These are phyloP conservation scores for Lomographa bimaculata DNA, from an alignment of 2,888 invertebrate genomes.

Conservation along the genomic window DNA sequence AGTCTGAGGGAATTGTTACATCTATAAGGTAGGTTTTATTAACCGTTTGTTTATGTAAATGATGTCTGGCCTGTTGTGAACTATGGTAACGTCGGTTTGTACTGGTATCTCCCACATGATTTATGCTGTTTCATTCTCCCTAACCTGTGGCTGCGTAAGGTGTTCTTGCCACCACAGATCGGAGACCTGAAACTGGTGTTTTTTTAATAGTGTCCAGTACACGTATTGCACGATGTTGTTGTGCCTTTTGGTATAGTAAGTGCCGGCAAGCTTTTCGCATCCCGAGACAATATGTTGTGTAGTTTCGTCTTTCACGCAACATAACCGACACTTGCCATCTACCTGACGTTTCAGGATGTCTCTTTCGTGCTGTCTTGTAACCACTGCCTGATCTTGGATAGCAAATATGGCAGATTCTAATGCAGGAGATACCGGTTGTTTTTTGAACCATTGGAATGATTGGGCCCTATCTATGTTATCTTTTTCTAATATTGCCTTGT, in stretches of 20 bases:
- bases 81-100: conserved; percentile 5
- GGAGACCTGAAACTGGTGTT: not conserved
- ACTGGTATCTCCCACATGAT: conserved; percentile 9
- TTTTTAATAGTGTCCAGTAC: not conserved
- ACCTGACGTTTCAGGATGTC: not conserved
- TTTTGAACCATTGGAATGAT: not conserved
- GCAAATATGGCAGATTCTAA: not conserved
- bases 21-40: not conserved
- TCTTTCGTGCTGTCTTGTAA: not conserved
- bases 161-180: not conserved
- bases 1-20: no score
- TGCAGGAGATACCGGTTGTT: not conserved
- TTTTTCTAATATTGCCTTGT: not conserved
- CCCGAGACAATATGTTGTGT: not conserved
- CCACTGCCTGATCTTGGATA: no score
- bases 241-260: not conserved
- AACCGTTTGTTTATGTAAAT: conserved; percentile 9
- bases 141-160: conserved; percentile 3
- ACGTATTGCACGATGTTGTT: not conserved
- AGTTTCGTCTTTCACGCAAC: not conserved
- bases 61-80: conserved; percentile 11
- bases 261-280: not conserved
- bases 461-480: not conserved
- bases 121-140: conserved; percentile 11
- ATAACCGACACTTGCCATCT: not conserved